Evolutionary conservation across 1,140 invertebrate species (phyloP).

Genomic region (Drosophila kikkawai): DNA sequence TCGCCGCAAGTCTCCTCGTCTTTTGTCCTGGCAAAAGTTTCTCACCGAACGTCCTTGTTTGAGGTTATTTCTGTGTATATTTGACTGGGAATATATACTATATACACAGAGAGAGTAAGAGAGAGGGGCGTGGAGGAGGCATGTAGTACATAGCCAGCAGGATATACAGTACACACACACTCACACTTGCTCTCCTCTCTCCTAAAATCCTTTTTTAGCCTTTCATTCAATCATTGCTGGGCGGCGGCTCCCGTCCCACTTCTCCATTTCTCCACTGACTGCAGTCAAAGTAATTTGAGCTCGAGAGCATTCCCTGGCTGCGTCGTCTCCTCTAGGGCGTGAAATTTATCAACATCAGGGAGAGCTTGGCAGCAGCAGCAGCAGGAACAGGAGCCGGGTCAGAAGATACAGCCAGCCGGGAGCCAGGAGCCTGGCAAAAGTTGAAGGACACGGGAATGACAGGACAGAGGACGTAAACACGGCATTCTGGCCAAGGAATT

Average conservation of each 20-base stretch:
- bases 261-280: slow-evolving; percentile 40
- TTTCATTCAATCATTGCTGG: slow-evolving; percentile 78
- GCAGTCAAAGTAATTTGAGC: slow-evolving; percentile 77
- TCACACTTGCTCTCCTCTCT: not conserved
- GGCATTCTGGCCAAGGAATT: slow-evolving; percentile 31
- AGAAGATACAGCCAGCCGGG: slow-evolving; percentile 14
- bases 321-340: slow-evolving; percentile 55
- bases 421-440: slow-evolving; percentile 40
- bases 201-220: slow-evolving; percentile 73
- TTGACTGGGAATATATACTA: slow-evolving; percentile 9
- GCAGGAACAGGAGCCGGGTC: slow-evolving; percentile 11
- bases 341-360: slow-evolving; percentile 70
- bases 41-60: slow-evolving; percentile 79
- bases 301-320: slow-evolving; percentile 36
- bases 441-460: slow-evolving; percentile 81
- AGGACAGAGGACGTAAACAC: slow-evolving; percentile 40
- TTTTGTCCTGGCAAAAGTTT: slow-evolving; percentile 55
- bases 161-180: slow-evolving; percentile 6
- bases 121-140: not conserved
- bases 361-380: slow-evolving; percentile 35
- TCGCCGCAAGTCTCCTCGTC: slow-evolving; percentile 3
- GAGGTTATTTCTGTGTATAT: slow-evolving; percentile 78
- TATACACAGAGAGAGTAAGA: not conserved
- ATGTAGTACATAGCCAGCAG: slow-evolving; percentile 6
- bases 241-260: slow-evolving; percentile 24